These are phyloP conservation scores for Himalopsyche anomala DNA, from an alignment of 2,888 invertebrate genomes.

Conservation along the genomic window DNA sequence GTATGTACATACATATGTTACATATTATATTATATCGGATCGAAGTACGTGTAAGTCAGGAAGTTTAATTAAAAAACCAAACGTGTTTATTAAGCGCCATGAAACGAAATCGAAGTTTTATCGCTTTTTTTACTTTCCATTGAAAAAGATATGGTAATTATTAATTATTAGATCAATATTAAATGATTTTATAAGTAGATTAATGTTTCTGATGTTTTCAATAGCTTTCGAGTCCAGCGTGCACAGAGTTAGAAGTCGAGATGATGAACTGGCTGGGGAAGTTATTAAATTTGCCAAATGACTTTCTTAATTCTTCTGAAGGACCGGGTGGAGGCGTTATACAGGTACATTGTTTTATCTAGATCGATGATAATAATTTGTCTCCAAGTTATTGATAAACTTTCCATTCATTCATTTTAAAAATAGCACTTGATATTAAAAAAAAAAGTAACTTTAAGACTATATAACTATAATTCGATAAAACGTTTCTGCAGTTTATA, in stretches of 20 bases:
- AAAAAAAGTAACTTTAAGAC: not conserved
- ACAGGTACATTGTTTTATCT: conserved; percentile 76
- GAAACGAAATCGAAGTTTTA: conserved; percentile 25
- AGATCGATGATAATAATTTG: not conserved
- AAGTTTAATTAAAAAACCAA: conserved; percentile 1
- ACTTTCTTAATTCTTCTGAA: conserved; percentile 86
- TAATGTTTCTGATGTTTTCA: not conserved
- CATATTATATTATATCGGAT: not conserved
- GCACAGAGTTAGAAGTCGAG: conserved; percentile 93
- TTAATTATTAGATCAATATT: too few relatives aligned
- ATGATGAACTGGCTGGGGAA: conserved; percentile 97
- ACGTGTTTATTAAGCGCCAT: not conserved
- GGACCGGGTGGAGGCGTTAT: conserved; percentile 91
- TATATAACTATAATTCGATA: not conserved
- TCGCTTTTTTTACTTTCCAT: not conserved
- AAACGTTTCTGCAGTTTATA: too few relatives aligned
- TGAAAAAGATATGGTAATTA: not conserved
- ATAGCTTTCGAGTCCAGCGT: conserved; percentile 89
- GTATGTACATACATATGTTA: not conserved
- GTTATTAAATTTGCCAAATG: conserved; percentile 87
- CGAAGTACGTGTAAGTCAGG: not conserved
- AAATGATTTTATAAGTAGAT: too few relatives aligned
- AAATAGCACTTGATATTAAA: not conserved
- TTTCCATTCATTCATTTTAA: too few relatives aligned
- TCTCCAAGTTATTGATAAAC: not conserved